phyloP scores from a whole-genome alignment of 2,113 vertebrate species.

The Poeciliopsis occidentalis region DNA sequence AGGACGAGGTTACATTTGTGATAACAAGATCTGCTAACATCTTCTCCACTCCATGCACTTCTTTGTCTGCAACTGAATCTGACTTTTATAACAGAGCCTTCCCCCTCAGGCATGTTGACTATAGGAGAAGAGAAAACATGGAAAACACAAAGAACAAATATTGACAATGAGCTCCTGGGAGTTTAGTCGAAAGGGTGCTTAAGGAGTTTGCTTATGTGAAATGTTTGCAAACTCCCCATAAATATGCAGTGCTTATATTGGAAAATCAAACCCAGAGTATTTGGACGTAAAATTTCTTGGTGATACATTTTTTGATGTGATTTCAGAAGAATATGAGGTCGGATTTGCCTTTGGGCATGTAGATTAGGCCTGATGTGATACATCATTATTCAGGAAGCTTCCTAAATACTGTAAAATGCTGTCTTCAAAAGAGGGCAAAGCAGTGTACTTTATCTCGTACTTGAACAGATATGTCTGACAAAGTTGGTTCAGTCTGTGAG shows the following conservation, averaged over 20 bases:
- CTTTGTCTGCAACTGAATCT: conserved; percentile 1
- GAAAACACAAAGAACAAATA: not conserved
- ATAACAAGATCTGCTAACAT: conserved; percentile 3
- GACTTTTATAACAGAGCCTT: not conserved
- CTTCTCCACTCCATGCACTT: not conserved
- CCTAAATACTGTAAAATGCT: conserved; percentile 38
- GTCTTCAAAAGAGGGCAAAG: conserved; percentile 50
- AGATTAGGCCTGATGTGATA: conserved; percentile 10
- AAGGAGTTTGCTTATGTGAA: conserved; percentile 20
- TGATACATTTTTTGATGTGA: conserved; percentile 30
- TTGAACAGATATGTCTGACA: conserved; percentile 56
- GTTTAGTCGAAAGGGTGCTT: conserved; percentile 15
- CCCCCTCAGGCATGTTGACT: not conserved
- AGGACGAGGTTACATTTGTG: not conserved
- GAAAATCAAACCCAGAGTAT: not conserved
- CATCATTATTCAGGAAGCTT: conserved; percentile 45
- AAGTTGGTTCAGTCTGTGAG: conserved; percentile 42
- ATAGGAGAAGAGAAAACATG: not conserved
- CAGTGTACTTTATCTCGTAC: conserved; percentile 52
- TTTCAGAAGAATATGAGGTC: conserved; percentile 32
- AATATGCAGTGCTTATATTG: conserved; percentile 27
- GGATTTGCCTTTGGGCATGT: conserved; percentile 26
- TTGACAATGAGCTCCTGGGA: not conserved
- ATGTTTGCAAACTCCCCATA: conserved; percentile 8
- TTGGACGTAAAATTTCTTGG: conserved; percentile 20